phyloP scores from a whole-genome alignment of 1,140 invertebrate genomes.

The Sitobion miscanthi region DNA sequence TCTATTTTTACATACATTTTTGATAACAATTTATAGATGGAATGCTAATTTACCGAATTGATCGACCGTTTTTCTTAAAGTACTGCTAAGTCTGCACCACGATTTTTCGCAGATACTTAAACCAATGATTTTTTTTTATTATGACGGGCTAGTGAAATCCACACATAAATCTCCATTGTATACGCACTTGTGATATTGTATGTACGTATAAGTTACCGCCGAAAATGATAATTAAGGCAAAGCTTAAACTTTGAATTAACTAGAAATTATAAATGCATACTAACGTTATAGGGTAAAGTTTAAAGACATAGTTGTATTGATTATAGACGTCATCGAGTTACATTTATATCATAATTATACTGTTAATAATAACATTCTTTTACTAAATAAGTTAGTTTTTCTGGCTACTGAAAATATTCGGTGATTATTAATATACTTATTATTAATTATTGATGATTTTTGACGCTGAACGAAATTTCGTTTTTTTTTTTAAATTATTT shows the following conservation, averaged over 20 bases:
- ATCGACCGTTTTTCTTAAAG: not conserved
- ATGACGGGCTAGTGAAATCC: not conserved
- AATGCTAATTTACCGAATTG: not conserved
- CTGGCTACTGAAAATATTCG: not conserved
- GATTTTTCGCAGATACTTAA: not conserved
- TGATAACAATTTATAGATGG: too few species aligned
- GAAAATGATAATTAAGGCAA: not conserved
- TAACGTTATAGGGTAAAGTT: not conserved
- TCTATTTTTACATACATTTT: not conserved
- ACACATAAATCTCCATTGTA: not conserved
- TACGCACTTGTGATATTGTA: not conserved
- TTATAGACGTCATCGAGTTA: not conserved
- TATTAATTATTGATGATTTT: not conserved
- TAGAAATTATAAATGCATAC: not conserved
- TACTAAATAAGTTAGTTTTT: not conserved
- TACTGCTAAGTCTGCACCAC: not conserved
- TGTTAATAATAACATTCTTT: too few species aligned
- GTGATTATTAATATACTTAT: not conserved
- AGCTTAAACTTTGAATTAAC: not conserved
- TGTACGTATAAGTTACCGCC: not conserved
- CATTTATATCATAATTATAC: not conserved
- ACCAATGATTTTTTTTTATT: not conserved
- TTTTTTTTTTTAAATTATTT: not conserved
- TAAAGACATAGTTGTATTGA: not conserved
- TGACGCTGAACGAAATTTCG: not conserved